Conservation (phyloP, 1,140 invertebrate species). For the Drosophila punjabiensis region DNA sequence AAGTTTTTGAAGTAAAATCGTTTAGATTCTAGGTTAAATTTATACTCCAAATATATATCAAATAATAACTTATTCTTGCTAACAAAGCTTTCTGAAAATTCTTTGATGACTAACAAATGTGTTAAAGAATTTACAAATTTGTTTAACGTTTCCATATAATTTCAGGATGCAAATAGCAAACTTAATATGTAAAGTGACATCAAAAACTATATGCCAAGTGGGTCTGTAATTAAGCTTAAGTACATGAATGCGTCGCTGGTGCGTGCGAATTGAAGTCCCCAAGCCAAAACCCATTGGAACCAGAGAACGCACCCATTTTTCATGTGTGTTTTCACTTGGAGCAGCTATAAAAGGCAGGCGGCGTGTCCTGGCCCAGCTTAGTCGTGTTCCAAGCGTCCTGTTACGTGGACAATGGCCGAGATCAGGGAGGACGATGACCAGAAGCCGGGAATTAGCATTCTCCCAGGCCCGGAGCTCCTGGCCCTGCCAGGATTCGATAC, state of each 20-base stretch:
- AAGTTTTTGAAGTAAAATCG: too few relatives aligned
- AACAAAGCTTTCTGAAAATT: too few relatives aligned
- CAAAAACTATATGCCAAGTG: background rate
- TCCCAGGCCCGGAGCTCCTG: slow-evolving; percentile 65
- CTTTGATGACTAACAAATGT: too few relatives aligned
- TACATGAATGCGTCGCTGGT: slow-evolving; percentile 32
- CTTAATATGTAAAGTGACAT: slow-evolving; percentile 8
- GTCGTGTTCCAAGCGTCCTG: slow-evolving; percentile 19
- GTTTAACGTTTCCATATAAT: background rate
- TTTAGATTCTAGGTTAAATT: too few relatives aligned
- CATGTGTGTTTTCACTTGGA: background rate
- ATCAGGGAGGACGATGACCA: slow-evolving; percentile 40
- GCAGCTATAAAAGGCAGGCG: slow-evolving; percentile 40
- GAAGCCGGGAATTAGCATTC: slow-evolving; percentile 45
- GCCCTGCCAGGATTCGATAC: slow-evolving; percentile 47
- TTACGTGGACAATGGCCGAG: slow-evolving; percentile 53
- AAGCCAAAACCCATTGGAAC: slow-evolving; percentile 33
- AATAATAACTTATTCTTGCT: too few relatives aligned
- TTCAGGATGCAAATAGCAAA: slow-evolving; percentile 17
- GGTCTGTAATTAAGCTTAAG: slow-evolving; percentile 51
- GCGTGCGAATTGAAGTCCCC: slow-evolving; percentile 49
- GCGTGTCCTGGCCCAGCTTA: slow-evolving; percentile 13
- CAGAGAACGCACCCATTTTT: slow-evolving; percentile 43
- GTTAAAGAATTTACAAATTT: background rate
- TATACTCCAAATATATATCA: too few relatives aligned